Evolutionary conservation across 2,888 invertebrate genomes (phyloP), one percentile per base, ranked within the genome.

Genomic region (Lithosia quadra): DNA sequence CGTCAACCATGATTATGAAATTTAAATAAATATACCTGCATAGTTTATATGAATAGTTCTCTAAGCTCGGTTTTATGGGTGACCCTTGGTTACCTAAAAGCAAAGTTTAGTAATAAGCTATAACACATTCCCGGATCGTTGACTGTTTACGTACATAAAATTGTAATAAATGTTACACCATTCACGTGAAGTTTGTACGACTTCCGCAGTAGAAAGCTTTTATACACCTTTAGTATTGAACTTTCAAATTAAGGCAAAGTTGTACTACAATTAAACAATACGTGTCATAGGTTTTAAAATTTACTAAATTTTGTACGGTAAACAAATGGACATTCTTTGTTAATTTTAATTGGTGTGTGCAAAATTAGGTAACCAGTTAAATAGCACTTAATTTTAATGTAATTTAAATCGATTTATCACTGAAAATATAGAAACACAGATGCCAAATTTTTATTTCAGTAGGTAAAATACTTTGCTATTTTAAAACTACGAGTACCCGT

Each of bases 171-270:
- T 10, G 43, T 11, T 33, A 18, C 21, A 56, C 33, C 7, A 61
- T 55, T 60, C 28, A 2, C 56, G 22, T 33, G 11, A 63, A 57
- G 57, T 63, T 67, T 62, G 57, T 63, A 67, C 57, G 62, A 63
- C 56, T 49, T 62, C 36, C 36, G 33, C 10, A 39, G 34, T 18
- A 11, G 43, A 62, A 53, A 39, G 34, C 61, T 33, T 8, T 57
- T 62, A 1, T 7, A 11, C 4, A 18, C 15, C 15, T 36, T 36
- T 13, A 60, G 7, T 49, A 49, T 33, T 56, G 15, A 15, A 21
- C 24, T 57, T 24, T 18, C 13, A 22, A 63, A 67, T 62, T 24
- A 36, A 59, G 53, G 13, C 10, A 28, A 24, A 39, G 21, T 60
- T 7, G 3, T 13, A 21, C 21, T 11, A 34, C 21, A 43, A 43